phyloP scores from a whole-genome alignment of 2,113 vertebrate species.

The Cercocebus atys region DNA sequence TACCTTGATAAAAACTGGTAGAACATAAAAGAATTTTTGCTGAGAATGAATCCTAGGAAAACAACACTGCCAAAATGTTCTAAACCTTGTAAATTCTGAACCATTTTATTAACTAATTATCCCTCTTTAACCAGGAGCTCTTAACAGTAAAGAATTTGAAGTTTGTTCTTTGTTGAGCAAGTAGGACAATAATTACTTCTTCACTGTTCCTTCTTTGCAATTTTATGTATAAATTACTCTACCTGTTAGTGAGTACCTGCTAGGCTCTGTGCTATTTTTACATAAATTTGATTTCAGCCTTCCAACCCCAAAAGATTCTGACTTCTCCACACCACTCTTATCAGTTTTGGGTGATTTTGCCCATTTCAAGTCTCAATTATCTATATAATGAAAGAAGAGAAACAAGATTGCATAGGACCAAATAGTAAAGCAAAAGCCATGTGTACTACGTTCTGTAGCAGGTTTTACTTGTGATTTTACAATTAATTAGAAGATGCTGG shows the following conservation, averaged over 20 bases:
- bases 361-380: neutral
- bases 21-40: neutral
- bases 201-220: neutral
- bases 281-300: neutral
- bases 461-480: neutral
- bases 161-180: neutral
- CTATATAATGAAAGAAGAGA: neutral
- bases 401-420: neutral
- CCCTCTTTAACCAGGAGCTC: neutral
- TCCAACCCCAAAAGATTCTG: neutral
- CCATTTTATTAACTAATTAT: neutral
- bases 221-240: neutral
- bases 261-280: neutral
- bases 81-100: neutral
- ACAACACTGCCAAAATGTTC: neutral
- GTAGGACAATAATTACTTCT: neutral
- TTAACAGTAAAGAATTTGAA: neutral
- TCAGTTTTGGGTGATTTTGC: neutral
- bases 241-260: neutral
- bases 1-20: neutral
- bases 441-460: neutral
- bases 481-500: neutral
- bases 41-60: neutral
- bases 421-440: neutral
- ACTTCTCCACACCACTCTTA: neutral